phyloP scores from a whole-genome alignment of 1,140 invertebrate species.

The Trigoniulus corallinus region DNA sequence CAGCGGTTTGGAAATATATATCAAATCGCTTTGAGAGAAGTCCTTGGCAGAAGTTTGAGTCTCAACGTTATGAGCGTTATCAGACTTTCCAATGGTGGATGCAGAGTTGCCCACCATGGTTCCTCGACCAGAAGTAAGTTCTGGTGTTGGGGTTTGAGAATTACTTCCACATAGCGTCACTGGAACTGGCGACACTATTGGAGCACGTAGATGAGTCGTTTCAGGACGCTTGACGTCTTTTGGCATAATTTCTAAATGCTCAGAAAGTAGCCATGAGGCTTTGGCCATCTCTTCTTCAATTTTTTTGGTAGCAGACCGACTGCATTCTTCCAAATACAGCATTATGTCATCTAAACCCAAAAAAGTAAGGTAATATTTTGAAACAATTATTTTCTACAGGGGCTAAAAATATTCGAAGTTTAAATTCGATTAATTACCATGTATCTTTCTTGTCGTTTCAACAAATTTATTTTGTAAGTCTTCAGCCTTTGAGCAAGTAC shows the following conservation, averaged over 20 bases:
- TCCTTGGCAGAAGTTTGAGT: not conserved
- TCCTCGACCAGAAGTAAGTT: not conserved
- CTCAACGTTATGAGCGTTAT: slow-evolving; percentile 1
- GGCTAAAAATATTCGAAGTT: too few species aligned
- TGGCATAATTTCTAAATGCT: not conserved
- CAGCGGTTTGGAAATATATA: not conserved
- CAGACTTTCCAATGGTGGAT: not conserved
- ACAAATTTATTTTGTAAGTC: not conserved
- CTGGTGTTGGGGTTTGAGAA: not conserved
- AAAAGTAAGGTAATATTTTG: too few species aligned
- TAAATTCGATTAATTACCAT: too few species aligned
- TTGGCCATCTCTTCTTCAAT: not conserved
- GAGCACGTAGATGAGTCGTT: not conserved
- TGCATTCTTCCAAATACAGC: not conserved
- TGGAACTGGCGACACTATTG: too few species aligned
- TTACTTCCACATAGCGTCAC: not conserved
- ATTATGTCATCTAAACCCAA: not conserved
- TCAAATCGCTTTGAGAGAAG: not conserved
- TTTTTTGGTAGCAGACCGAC: not conserved
- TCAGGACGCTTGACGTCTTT: not conserved
- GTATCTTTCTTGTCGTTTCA: not conserved
- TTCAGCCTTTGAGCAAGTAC: not conserved
- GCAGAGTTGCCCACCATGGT: not conserved
- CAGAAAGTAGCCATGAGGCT: not conserved
- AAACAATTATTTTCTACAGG: too few species aligned